Conservation (phyloP, 2,888 invertebrate genomes). For the Dynastes maya region DNA sequence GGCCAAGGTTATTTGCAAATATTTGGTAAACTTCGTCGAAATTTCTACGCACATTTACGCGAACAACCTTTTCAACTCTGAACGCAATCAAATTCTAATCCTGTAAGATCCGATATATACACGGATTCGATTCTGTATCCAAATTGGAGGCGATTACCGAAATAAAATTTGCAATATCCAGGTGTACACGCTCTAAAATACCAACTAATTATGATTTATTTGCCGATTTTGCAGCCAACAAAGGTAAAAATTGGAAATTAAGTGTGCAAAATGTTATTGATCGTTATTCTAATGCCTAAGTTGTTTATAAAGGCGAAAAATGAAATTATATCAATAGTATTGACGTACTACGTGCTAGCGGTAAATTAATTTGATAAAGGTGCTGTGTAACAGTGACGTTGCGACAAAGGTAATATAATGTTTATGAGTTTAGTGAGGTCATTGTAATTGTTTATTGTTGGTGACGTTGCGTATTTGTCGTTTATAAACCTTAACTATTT, state of each 20-base stretch:
- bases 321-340: not conserved
- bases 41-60: conserved; percentile 31
- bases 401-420: not conserved
- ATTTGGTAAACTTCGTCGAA: conserved; percentile 32
- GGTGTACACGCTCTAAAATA: not conserved
- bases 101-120: not conserved
- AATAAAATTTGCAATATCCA: not conserved
- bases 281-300: not conserved
- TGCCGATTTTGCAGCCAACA: not conserved
- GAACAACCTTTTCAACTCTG: not conserved
- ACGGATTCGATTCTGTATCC: not conserved
- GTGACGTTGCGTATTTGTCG: not conserved
- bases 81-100: conserved; percentile 20
- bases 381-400: not conserved
- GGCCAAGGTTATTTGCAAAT: conserved; percentile 39
- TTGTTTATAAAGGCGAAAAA: not conserved
- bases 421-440: not conserved
- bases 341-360: not conserved
- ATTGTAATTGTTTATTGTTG: not conserved
- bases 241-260: not conserved
- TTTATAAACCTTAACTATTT: no score
- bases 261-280: not conserved
- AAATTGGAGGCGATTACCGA: conserved; percentile 8
- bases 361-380: conserved; percentile 2
- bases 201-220: not conserved